Percentiles rank a stretch among this genome's conserved stretches.
phyloP scores from a whole-genome alignment of 1,140 invertebrate species.

The Drosophila persimilis region DNA sequence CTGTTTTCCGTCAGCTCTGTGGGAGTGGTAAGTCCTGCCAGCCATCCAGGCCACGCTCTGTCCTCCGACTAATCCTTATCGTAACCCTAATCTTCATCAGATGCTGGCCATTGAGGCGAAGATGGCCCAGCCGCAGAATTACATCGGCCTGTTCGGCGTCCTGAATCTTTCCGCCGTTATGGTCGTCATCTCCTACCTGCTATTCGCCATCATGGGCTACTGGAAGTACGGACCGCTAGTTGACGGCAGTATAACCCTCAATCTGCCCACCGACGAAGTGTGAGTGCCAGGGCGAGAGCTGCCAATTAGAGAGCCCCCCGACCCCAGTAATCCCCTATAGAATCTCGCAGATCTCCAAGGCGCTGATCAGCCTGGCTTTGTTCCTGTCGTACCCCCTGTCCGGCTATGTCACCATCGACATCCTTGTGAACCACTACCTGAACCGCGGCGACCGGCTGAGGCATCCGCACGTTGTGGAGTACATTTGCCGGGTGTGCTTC shows the following conservation, averaged over 20 bases:
- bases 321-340: neutral
- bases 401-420: conserved; percentile 52
- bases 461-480: conserved; percentile 22
- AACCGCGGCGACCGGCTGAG: neutral
- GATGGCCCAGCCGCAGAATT: conserved; percentile 34
- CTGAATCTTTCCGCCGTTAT: conserved; percentile 2
- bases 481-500: neutral
- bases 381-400: conserved; percentile 46
- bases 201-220: conserved; percentile 48
- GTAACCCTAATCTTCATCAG: conserved; percentile 2
- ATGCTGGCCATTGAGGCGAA: conserved; percentile 49
- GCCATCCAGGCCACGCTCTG: too few relatives aligned
- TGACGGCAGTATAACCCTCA: conserved; percentile 25
- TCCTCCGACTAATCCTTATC: neutral
- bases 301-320: too few relatives aligned
- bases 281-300: conserved; percentile 4
- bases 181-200: conserved; percentile 3
- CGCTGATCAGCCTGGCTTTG: conserved; percentile 20
- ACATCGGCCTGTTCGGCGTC: conserved; percentile 40
- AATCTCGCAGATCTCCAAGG: conserved; percentile 26
- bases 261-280: conserved; percentile 40
- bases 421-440: conserved; percentile 38
- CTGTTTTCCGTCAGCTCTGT: conserved; percentile 45
- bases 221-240: conserved; percentile 33
- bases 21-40: conserved; percentile 43